A percentile compares a stretch with the other conserved stretches of the same genome.
Evolutionary conservation across 1,140 invertebrate species (phyloP).

Genomic region (Grapholita molesta): DNA sequence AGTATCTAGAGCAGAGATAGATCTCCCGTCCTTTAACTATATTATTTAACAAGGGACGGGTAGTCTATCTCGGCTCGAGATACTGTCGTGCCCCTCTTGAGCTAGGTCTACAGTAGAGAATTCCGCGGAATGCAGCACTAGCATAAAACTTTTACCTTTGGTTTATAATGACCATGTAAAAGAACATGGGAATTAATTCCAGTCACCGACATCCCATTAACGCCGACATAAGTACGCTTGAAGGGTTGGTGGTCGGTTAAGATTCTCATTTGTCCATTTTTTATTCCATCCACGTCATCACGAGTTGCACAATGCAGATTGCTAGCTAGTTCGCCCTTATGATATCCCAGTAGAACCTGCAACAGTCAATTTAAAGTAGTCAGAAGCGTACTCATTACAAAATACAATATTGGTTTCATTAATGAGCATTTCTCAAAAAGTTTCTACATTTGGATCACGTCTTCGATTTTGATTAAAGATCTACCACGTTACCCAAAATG

Average conservation of each 20-base stretch:
- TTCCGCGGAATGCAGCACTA: too few relatives aligned
- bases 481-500: too few relatives aligned
- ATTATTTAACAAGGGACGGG: too few relatives aligned
- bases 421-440: too few relatives aligned
- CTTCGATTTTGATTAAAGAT: too few relatives aligned
- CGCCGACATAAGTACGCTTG: constrained; percentile 33
- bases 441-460: too few relatives aligned
- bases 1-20: too few relatives aligned
- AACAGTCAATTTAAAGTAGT: constrained; percentile 4
- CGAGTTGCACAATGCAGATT: constrained; percentile 40
- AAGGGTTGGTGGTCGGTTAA: constrained; percentile 40
- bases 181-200: constrained; percentile 50
- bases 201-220: constrained; percentile 46
- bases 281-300: constrained; percentile 38
- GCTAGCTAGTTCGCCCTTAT: constrained; percentile 37
- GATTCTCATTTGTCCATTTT: constrained; percentile 42
- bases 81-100: too few relatives aligned
- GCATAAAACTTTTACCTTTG: constrained; percentile 40
- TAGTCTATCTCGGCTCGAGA: too few relatives aligned
- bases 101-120: too few relatives aligned
- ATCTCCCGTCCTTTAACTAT: too few relatives aligned
- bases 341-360: constrained; percentile 50
- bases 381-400: neutral
- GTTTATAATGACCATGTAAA: constrained; percentile 43
- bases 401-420: too few relatives aligned